phyloP scores from a whole-genome alignment of 2,113 vertebrate species.

The Zonotrichia leucophrys region DNA sequence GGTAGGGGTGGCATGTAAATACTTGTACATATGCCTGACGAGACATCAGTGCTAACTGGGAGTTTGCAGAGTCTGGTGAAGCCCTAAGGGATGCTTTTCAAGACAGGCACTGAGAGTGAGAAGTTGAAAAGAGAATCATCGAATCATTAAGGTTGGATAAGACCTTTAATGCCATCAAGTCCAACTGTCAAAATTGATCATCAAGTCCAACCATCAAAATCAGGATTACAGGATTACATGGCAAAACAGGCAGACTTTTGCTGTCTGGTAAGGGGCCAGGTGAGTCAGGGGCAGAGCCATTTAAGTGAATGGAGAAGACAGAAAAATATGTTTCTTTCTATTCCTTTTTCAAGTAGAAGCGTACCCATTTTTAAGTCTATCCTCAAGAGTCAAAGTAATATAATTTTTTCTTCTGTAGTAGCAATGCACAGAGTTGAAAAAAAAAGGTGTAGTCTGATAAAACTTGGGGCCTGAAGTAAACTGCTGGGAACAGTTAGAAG shows the following conservation, averaged over 20 bases:
- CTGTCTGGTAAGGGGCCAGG: neutral
- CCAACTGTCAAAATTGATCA: neutral
- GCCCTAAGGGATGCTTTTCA: neutral
- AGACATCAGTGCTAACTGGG: neutral
- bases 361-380: neutral
- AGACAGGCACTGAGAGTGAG: neutral
- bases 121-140: neutral
- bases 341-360: neutral
- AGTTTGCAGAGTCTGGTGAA: neutral
- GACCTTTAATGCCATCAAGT: neutral
- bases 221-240: neutral
- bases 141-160: neutral
- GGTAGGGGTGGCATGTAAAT: neutral
- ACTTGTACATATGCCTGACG: neutral
- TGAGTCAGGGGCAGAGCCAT: neutral
- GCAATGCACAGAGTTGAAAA: neutral
- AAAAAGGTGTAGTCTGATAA: neutral
- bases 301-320: neutral
- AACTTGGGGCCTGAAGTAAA: neutral
- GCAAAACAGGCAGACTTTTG: neutral
- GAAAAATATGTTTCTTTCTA: neutral
- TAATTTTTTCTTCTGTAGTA: neutral
- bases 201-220: neutral
- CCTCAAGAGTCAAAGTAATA: neutral
- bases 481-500: neutral